Conservation (phyloP, 2,888 invertebrate genomes). For the Drosophila rubida region DNA sequence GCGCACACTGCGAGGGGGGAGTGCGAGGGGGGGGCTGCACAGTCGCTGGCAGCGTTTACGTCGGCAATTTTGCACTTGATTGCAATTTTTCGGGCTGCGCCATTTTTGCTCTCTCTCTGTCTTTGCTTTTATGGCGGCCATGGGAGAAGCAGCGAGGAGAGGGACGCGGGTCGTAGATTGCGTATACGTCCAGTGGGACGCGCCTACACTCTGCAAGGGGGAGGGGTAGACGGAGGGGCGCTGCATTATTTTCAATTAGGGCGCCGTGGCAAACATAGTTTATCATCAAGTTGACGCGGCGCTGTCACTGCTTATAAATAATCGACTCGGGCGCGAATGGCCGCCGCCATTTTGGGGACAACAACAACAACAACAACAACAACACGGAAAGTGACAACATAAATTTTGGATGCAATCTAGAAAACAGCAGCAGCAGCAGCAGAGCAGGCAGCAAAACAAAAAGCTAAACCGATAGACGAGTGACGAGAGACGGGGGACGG, state of each 20-base stretch:
- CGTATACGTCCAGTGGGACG: conserved; percentile 75
- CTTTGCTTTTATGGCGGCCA: conserved; percentile 46
- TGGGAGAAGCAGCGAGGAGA: background rate
- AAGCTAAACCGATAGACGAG: conserved; percentile 36
- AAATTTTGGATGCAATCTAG: conserved; percentile 82
- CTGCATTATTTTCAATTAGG: conserved; percentile 79
- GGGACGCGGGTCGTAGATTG: conserved; percentile 43
- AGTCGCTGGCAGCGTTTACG: conserved; percentile 72
- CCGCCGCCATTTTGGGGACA: conserved; percentile 70
- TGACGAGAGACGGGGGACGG: conserved; percentile 16
- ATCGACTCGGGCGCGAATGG: conserved; percentile 70
- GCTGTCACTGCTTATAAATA: conserved; percentile 81
- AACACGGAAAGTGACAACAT: conserved; percentile 72
- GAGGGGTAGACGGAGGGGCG: too few relatives aligned
- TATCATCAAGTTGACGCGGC: conserved; percentile 79
- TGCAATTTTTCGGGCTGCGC: conserved; percentile 81
- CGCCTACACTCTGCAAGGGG: too few relatives aligned
- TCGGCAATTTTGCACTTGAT: conserved; percentile 84
- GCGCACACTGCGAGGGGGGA: too few relatives aligned
- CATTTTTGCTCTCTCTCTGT: conserved; percentile 55
- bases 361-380: background rate
- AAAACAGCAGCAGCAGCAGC: conserved; percentile 43
- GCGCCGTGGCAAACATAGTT: conserved; percentile 79
- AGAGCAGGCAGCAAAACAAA: conserved; percentile 40
- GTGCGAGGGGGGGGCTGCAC: too few relatives aligned